Conservation (phyloP, 2,888 invertebrate species). For the Heteromyza rotundicornis region DNA sequence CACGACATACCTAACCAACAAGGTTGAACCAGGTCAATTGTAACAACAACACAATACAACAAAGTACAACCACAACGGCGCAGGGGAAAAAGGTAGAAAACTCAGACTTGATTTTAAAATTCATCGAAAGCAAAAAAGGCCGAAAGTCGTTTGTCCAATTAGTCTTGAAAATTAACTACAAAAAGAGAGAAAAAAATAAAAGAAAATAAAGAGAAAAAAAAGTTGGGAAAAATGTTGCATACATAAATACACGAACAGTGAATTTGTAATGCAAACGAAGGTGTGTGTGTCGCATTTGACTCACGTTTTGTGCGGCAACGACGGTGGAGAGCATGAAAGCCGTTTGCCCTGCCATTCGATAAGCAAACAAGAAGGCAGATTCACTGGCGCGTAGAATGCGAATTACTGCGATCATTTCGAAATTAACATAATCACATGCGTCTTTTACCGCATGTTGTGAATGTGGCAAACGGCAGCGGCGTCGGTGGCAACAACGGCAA, state of each 20-base stretch:
- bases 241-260: background rate
- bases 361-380: slow-evolving; percentile 3
- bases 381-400: slow-evolving; percentile 22
- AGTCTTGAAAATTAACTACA: slow-evolving; percentile 23
- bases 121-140: background rate
- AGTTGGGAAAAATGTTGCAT: background rate
- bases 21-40: slow-evolving; percentile 26
- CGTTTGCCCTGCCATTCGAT: background rate
- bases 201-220: too few species aligned
- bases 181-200: too few species aligned
- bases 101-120: background rate
- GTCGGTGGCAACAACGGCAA: background rate
- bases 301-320: slow-evolving; percentile 1
- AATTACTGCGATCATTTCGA: slow-evolving; percentile 26
- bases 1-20: background rate
- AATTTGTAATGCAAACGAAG: slow-evolving; percentile 9
- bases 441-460: slow-evolving; percentile 5
- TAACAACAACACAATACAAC: slow-evolving; percentile 1
- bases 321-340: background rate
- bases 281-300: slow-evolving; percentile 4
- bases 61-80: background rate
- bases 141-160: slow-evolving; percentile 28
- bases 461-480: background rate
- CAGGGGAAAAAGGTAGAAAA: background rate
- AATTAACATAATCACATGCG: slow-evolving; percentile 28